Base-by-base conservation (phyloP, 2,113 vertebrate species). In the Saccopteryx bilineata region DNA sequence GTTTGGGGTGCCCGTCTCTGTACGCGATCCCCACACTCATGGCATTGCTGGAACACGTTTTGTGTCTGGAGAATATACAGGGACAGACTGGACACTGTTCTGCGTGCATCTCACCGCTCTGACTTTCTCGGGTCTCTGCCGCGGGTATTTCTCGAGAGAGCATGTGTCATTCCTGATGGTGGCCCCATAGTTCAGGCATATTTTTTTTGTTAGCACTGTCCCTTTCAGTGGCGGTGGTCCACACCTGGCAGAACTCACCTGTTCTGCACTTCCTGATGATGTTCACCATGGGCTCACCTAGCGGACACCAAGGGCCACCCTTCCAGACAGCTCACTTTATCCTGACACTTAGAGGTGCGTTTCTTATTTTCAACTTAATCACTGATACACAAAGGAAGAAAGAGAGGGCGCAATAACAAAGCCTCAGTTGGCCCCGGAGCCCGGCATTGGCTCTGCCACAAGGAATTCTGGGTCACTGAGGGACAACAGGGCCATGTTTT, bases 401-500 rank as follows among this genome's bases (percentile, higher is more conserved):
- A 91, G 81, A 72, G 75, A 84, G 26, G 71, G 83, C 76, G 56
- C 76, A 97, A 79, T 74, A 96, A 95, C 80, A 79, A 95, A 83
- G 52, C 23, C 80, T 74, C 58, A 90, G 81, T 79, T 94, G 94
- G 58, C 93, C 96, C 92, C 95, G 75, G 54, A 90, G 18, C 92
- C 96, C 71, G 63, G 52, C 65, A 5, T 95, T 97, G 71, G 31
- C 14, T 87, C 93, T 60, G 9, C 92, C 74, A 84, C 24, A 87
- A 95, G 76, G 82, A 87, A 87, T 91, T 92, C 91, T 96, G 92
- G 93, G 95, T 96, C 97, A 96, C 93, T 90, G 87, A 46, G 97
- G 94, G 97, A 95, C 92, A 94, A 93, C 63, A 96, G 69, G 87
- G 91, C 87, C 74, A 66, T 68, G 60, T 92, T 98, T 97, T 97